Percentiles rank a stretch among this genome's conserved stretches.
Conservation (phyloP, 2,113 vertebrate species). For the Ammodramus savannarum region DNA sequence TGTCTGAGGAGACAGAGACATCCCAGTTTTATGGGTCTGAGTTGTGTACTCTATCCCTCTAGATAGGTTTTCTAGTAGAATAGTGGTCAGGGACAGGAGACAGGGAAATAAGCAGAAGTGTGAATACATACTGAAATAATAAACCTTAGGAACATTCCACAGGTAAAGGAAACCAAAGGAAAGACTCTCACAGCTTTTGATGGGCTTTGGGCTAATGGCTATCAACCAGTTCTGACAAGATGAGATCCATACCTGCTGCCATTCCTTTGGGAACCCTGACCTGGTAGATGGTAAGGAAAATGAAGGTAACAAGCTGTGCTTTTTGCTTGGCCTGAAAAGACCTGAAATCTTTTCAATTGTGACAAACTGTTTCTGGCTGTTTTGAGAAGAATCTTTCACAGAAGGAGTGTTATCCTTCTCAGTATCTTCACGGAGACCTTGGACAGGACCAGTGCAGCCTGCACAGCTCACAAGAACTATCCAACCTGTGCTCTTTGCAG, state of each 20-base stretch:
- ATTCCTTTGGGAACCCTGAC: neutral
- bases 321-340: neutral
- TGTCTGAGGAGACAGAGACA: neutral
- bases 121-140: neutral
- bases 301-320: neutral
- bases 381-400: neutral
- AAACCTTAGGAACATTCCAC: neutral
- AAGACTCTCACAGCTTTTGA: neutral
- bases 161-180: neutral
- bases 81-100: neutral
- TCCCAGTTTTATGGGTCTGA: neutral
- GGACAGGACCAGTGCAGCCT: neutral
- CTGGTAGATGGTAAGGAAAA: neutral
- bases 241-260: neutral
- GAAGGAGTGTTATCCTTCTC: rapidly evolving
- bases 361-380: neutral
- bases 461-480: neutral
- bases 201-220: neutral
- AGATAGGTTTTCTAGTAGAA: neutral
- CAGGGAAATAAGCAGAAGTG: neutral
- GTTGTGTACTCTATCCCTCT: neutral
- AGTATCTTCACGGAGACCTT: neutral
- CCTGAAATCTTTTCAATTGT: neutral
- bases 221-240: neutral
- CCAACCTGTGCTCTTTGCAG: neutral